Conservation (phyloP, 2,888 invertebrate genomes). For the Quadriops clusia region DNA sequence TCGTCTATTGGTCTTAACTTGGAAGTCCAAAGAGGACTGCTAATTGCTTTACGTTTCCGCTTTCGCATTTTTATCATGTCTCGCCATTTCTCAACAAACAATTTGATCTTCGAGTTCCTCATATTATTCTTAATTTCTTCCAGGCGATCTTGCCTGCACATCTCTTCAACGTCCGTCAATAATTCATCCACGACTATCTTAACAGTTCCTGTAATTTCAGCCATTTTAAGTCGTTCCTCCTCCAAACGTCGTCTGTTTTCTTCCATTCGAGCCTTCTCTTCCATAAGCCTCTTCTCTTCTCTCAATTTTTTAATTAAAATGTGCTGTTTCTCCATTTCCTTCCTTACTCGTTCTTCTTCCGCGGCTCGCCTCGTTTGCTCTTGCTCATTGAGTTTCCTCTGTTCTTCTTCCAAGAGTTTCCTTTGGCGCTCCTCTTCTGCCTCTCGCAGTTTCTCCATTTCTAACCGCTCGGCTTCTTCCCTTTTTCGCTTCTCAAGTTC, state of each 20-base stretch:
- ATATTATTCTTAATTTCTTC: slow-evolving; percentile 31
- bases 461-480: slow-evolving; percentile 9
- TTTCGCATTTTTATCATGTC: slow-evolving; percentile 31
- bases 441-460: slow-evolving; percentile 5
- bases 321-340: slow-evolving; percentile 12
- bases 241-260: slow-evolving; percentile 19
- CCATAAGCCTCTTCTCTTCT: slow-evolving; percentile 17
- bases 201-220: slow-evolving; percentile 25
- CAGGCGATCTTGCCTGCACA: slow-evolving; percentile 30
- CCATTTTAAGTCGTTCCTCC: slow-evolving; percentile 13
- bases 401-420: slow-evolving; percentile 15
- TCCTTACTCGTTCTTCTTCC: slow-evolving; percentile 5
- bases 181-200: slow-evolving; percentile 27
- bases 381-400: slow-evolving; percentile 12
- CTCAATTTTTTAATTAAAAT: slow-evolving; percentile 14
- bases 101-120: slow-evolving; percentile 28
- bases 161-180: slow-evolving; percentile 30
- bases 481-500: slow-evolving; percentile 13
- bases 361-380: slow-evolving; percentile 11
- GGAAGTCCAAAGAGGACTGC: slow-evolving; percentile 45
- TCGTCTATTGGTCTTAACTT: slow-evolving; percentile 32
- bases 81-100: slow-evolving; percentile 40
- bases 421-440: slow-evolving; percentile 8
- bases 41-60: slow-evolving; percentile 40
- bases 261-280: slow-evolving; percentile 13